Percentiles rank a stretch among this genome's conserved stretches.
Conservation (phyloP, 2,113 vertebrate species). For the Microcebus murinus region DNA sequence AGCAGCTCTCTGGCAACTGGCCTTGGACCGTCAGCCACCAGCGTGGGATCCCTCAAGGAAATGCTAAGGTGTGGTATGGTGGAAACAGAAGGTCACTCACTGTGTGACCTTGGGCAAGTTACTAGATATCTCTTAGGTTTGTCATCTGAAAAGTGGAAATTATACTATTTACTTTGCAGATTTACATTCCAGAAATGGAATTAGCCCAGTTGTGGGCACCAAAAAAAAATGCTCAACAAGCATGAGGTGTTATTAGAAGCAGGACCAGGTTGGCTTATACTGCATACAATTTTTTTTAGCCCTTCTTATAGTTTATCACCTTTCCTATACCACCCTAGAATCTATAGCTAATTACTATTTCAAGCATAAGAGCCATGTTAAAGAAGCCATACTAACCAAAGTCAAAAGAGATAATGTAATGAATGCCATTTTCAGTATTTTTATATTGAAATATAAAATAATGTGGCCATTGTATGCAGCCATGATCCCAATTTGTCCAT, state of each 20-base stretch:
- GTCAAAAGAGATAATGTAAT: not conserved
- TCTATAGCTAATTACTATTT: not conserved
- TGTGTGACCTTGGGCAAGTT: not conserved
- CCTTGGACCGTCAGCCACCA: not conserved
- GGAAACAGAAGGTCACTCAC: not conserved
- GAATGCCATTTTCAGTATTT: not conserved
- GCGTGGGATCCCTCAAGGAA: not conserved
- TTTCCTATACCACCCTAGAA: not conserved
- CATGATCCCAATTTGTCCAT: not conserved
- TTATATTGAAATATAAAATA: not conserved
- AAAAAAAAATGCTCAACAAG: not conserved
- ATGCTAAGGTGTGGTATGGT: rapidly evolving
- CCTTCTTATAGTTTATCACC: not conserved
- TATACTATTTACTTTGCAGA: not conserved
- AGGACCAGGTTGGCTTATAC: not conserved
- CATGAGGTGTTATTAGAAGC: not conserved
- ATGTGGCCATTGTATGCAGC: not conserved
- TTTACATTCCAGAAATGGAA: not conserved
- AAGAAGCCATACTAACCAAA: not conserved
- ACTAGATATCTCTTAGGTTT: slow-evolving; percentile 24
- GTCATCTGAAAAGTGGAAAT: not conserved
- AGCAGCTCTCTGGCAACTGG: not conserved
- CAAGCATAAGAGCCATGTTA: not conserved
- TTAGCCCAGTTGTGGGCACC: not conserved
- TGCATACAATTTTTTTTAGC: not conserved